Percentiles rank a stretch among this genome's conserved stretches.
phyloP scores from a whole-genome alignment of 2,113 vertebrate genomes.

The Phalacrocorax carbo region DNA sequence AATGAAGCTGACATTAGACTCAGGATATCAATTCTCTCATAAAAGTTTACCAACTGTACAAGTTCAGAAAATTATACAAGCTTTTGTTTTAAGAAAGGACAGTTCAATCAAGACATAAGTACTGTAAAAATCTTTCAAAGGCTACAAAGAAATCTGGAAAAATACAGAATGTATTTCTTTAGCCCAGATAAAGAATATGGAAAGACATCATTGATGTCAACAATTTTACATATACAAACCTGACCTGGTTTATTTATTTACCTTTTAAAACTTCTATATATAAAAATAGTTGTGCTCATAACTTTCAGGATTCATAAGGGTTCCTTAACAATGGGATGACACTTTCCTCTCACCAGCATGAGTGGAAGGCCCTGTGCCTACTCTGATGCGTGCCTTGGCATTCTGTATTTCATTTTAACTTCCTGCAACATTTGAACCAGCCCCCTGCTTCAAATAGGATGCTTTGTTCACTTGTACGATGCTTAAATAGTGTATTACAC shows the following conservation, averaged over 20 bases:
- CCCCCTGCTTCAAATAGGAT: not conserved
- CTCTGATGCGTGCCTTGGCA: not conserved
- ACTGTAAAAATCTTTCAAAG: constrained; percentile 89
- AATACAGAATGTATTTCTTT: constrained; percentile 91
- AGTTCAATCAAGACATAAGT: constrained; percentile 82
- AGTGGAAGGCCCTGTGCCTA: not conserved
- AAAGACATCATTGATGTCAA: constrained; percentile 99
- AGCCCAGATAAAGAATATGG: constrained; percentile 84
- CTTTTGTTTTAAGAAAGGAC: constrained; percentile 86
- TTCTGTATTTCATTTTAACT: not conserved
- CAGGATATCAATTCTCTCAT: constrained; percentile 79
- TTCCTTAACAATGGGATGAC: constrained; percentile 66
- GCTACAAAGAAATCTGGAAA: constrained; percentile 90
- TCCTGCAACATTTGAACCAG: not conserved
- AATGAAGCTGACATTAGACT: constrained; percentile 75
- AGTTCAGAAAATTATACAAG: constrained; percentile 96
- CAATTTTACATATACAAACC: constrained; percentile 94
- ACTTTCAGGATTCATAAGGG: constrained; percentile 79
- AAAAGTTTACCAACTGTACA: constrained; percentile 91
- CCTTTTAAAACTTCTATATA: constrained; percentile 78
- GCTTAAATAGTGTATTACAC: not conserved
- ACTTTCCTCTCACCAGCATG: not conserved
- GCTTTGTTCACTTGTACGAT: not conserved
- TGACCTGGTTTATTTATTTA: constrained; percentile 85
- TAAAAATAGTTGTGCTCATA: constrained; percentile 81